Evolutionary conservation across 2,113 vertebrate species (phyloP).

Genomic region (Platysteira castanea): DNA sequence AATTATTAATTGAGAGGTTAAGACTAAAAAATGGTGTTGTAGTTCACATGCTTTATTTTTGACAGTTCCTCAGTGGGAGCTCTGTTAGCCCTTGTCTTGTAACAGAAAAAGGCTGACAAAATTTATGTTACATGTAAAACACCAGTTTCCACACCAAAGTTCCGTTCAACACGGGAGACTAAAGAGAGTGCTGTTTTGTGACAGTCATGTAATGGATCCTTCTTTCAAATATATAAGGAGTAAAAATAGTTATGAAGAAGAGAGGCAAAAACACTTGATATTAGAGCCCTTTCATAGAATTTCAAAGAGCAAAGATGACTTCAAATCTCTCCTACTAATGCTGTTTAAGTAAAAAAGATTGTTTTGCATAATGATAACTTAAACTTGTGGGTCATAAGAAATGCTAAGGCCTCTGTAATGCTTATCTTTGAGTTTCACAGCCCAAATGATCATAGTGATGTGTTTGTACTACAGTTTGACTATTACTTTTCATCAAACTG

Average conservation of each 20-base stretch:
- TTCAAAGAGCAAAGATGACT: background rate
- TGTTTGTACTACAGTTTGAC: background rate
- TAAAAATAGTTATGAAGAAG: background rate
- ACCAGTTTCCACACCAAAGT: background rate
- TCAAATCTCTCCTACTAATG: background rate
- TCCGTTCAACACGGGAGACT: background rate
- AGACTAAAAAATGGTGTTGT: background rate
- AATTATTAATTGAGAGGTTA: background rate
- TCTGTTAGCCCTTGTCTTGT: background rate
- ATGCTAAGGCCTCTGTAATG: background rate
- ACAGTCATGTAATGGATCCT: background rate
- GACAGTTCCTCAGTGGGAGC: background rate
- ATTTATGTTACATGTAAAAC: background rate
- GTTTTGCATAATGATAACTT: background rate
- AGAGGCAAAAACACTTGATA: background rate
- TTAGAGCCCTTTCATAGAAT: background rate
- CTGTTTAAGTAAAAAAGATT: background rate
- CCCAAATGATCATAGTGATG: background rate
- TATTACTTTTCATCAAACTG: background rate
- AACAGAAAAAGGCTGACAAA: background rate
- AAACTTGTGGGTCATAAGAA: background rate
- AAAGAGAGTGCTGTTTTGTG: background rate
- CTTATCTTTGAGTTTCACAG: background rate
- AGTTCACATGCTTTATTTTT: background rate
- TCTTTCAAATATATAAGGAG: background rate